phyloP scores from a whole-genome alignment of 2,888 invertebrate species.

The Fissipunctia ypsillon region DNA sequence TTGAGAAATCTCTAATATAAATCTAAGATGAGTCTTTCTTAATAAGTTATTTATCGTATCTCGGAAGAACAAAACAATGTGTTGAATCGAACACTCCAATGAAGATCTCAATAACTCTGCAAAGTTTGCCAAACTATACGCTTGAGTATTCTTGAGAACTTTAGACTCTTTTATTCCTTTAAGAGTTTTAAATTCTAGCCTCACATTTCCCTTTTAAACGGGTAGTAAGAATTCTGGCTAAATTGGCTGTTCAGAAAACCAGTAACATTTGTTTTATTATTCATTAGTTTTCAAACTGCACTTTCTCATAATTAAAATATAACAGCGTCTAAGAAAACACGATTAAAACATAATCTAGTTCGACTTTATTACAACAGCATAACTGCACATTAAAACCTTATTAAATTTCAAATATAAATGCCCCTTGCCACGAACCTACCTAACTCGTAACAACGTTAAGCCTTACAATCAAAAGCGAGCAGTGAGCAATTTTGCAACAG shows the following conservation, averaged over 20 bases:
- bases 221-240: background rate
- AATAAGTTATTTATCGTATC: slow-evolving; percentile 12
- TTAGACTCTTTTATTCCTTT: background rate
- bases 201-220: background rate
- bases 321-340: slow-evolving; percentile 27
- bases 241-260: background rate
- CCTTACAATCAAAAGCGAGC: slow-evolving; percentile 55
- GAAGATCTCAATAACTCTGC: slow-evolving; percentile 31
- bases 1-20: background rate
- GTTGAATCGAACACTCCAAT: slow-evolving; percentile 37
- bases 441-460: slow-evolving; percentile 38
- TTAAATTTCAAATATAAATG: slow-evolving; percentile 53
- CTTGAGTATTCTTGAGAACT: slow-evolving; percentile 27
- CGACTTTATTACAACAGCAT: slow-evolving; percentile 42
- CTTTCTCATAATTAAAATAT: slow-evolving; percentile 3
- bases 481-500: slow-evolving; percentile 62
- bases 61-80: slow-evolving; percentile 4
- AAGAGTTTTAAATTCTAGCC: slow-evolving; percentile 1
- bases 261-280: background rate
- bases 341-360: slow-evolving; percentile 45
- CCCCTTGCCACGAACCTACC: slow-evolving; percentile 45
- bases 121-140: slow-evolving; percentile 29
- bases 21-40: background rate
- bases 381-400: slow-evolving; percentile 45
- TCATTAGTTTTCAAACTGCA: background rate